Base-by-base conservation (phyloP, 2,888 invertebrate species). In the Cantharis rufa region DNA sequence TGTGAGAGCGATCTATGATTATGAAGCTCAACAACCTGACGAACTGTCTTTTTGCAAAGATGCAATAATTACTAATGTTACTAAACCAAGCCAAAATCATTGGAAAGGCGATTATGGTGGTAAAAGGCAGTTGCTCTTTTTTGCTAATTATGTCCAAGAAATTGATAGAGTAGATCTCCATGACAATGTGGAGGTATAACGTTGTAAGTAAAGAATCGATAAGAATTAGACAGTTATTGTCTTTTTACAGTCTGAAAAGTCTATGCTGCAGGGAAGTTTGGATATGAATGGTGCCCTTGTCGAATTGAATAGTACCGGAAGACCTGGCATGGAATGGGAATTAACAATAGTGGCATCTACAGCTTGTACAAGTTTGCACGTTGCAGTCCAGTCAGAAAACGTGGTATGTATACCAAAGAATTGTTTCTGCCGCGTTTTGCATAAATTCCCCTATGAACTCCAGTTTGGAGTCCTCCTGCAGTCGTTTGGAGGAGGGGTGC, bases 31-130 rank as follows among this genome's bases (percentile, higher is more conserved):
- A 63, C 92, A 94, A 78, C 93, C 94, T 0, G 98, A 98, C 87
- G 98, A 99, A 88, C 88, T 99, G 71, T 96, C 97, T 0, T 97
- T 99, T 88, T 95, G 95, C 81, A 97, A 97, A 85, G 97, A 97
- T 86, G 96, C 97, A 2, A 96, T 98, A 81, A 98, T 96, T 74
- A 96, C 95, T 0, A 98, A 99, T 89, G 97, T 99, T 24, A 93
- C 94, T 84, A 96, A 97, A 84, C 94, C 95, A 73, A 95, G 94
- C 82, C 93, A 93, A 68, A 85, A 84, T 32, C 82, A 83, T 9
- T 98, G 98, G 98, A 91, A 93, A 32, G 98, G 98, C 0, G 98
- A 98, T 88, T 97, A 97, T 85, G 96, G 96, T 11, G 97, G 97
- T 13, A 94, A 95, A 89, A 93, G 93, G 72, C 95, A 97, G 83